Evolutionary conservation across 2,113 vertebrate species (phyloP).

Genomic region (Panthera uncia): DNA sequence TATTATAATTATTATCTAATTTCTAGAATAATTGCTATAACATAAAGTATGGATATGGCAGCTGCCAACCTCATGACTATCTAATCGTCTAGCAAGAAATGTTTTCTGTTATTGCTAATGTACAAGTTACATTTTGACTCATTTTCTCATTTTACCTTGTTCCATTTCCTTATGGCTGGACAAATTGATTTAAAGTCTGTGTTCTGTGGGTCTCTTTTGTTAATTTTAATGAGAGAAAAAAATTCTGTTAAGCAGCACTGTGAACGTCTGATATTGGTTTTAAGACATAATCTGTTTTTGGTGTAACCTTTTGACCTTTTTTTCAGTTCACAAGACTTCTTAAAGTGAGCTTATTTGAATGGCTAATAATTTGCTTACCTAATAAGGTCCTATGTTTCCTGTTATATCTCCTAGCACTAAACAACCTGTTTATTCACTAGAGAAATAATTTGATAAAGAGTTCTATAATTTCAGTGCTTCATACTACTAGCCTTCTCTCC

Average conservation of each 20-base stretch:
- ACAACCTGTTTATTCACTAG: background rate
- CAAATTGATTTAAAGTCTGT: background rate
- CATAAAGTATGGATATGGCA: background rate
- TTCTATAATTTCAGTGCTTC: conserved; percentile 39
- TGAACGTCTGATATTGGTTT: conserved; percentile 27
- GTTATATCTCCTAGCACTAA: background rate
- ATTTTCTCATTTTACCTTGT: conserved; percentile 10
- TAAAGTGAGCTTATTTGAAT: conserved; percentile 50
- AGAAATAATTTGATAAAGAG: conserved; percentile 55
- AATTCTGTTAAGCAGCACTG: background rate
- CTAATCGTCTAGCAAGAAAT: background rate
- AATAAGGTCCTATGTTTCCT: background rate
- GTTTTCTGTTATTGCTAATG: background rate
- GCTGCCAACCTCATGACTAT: background rate
- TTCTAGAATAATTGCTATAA: background rate
- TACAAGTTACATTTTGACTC: conserved; percentile 16
- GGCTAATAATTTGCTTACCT: conserved; percentile 48
- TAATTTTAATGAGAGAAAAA: conserved; percentile 32
- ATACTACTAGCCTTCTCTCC: background rate
- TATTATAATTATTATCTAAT: background rate
- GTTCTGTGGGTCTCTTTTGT: background rate
- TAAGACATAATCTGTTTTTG: conserved; percentile 11
- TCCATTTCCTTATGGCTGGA: background rate
- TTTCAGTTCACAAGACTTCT: background rate
- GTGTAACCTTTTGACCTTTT: conserved; percentile 55